Evolutionary conservation across 1,140 invertebrate genomes (phyloP).

Genomic region (Drosophila parabipectinata): DNA sequence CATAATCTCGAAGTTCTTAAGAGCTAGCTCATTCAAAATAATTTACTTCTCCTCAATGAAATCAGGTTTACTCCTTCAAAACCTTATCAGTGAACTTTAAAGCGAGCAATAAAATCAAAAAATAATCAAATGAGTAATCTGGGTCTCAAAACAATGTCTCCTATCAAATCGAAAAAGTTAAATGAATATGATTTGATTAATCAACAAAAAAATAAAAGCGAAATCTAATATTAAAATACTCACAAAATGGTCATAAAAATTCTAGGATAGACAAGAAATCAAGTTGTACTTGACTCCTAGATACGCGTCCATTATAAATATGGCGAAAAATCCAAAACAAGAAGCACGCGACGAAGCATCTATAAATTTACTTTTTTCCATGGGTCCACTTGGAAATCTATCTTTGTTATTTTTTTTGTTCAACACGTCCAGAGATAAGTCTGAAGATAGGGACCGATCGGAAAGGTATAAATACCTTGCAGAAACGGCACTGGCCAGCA

Average conservation of each 20-base stretch:
- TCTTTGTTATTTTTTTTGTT: too few relatives aligned
- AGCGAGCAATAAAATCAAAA: neutral
- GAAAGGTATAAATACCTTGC: slow-evolving; percentile 44
- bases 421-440: slow-evolving; percentile 15
- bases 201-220: neutral
- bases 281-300: neutral
- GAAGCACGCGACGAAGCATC: slow-evolving; percentile 8
- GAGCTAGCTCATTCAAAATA: slow-evolving; percentile 20
- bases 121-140: neutral
- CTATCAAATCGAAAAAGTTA: neutral
- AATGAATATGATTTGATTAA: neutral
- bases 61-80: slow-evolving; percentile 6
- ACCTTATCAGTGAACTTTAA: slow-evolving; percentile 17
- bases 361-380: slow-evolving; percentile 35
- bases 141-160: neutral
- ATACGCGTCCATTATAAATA: neutral
- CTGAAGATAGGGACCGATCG: slow-evolving; percentile 10
- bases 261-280: neutral
- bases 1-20: slow-evolving; percentile 4
- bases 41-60: slow-evolving; percentile 34
- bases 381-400: too few relatives aligned
- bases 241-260: neutral
- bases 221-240: neutral
- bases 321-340: slow-evolving; percentile 11
- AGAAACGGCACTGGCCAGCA: neutral